Percentiles rank a stretch among this genome's conserved stretches.
Conservation (phyloP, 64 coral and sea anemone species). For the Porites australiensis region DNA sequence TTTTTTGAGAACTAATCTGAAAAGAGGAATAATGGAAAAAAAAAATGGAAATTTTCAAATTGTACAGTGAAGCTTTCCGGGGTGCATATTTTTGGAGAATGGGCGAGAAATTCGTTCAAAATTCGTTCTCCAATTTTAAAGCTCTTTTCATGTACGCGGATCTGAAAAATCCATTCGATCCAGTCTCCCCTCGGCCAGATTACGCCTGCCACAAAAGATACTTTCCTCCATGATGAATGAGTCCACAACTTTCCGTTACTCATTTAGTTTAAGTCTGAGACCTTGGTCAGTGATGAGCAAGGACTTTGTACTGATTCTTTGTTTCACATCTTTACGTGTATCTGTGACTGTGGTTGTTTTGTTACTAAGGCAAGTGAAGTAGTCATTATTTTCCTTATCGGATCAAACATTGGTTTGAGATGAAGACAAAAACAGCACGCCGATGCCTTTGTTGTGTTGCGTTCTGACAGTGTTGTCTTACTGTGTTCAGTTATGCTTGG, state of each 20-base stretch:
- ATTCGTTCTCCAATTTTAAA: too few species aligned
- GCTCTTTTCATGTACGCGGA: too few species aligned
- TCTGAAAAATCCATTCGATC: neutral
- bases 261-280: constrained; percentile 86
- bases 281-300: constrained; percentile 60
- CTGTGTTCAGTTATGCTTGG: neutral
- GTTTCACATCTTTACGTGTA: neutral
- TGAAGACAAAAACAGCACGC: constrained; percentile 44
- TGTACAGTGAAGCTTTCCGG: too few species aligned
- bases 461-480: neutral
- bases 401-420: constrained; percentile 62
- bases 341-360: neutral
- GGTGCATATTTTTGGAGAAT: too few species aligned
- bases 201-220: neutral
- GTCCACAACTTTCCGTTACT: neutral
- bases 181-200: neutral
- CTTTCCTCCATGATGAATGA: constrained; percentile 9
- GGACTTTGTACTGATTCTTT: constrained; percentile 16
- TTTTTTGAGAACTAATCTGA: too few species aligned
- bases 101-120: too few species aligned
- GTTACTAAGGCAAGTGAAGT: neutral
- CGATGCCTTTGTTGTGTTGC: neutral
- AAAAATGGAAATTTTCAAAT: too few species aligned
- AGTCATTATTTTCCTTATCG: constrained; percentile 67
- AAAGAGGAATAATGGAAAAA: too few species aligned